Conservation (phyloP, 2,888 invertebrate species). For the Baccha elongata region DNA sequence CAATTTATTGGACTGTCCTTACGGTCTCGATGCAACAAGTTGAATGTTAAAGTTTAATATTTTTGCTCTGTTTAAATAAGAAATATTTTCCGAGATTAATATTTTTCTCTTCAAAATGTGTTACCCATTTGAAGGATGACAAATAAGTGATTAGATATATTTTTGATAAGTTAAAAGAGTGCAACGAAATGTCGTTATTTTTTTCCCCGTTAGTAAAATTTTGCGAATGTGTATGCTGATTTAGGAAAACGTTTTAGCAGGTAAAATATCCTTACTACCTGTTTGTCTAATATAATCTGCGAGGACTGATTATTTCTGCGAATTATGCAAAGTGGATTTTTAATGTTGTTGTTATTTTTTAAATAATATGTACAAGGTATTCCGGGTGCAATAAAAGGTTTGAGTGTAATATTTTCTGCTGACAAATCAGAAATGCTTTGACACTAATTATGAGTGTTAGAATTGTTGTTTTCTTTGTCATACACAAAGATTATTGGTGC, state of each 20-base stretch:
- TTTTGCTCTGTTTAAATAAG: conserved; percentile 1
- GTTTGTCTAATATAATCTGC: neutral
- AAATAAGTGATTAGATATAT: neutral
- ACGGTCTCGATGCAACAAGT: neutral
- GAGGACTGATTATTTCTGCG: conserved; percentile 16
- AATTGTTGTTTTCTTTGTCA: too few species aligned
- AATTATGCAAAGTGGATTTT: conserved; percentile 2
- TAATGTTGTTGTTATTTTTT: too few species aligned
- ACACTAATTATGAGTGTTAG: too few species aligned
- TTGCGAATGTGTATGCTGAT: conserved; percentile 11
- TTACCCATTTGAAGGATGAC: neutral
- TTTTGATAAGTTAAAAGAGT: neutral
- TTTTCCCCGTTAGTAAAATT: neutral
- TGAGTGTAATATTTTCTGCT: too few species aligned
- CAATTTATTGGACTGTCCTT: neutral
- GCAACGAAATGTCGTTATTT: neutral
- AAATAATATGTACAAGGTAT: too few species aligned
- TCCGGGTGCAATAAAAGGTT: too few species aligned
- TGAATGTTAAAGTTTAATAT: neutral
- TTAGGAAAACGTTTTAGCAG: neutral
- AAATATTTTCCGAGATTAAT: neutral
- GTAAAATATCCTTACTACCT: conserved; percentile 15
- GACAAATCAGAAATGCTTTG: too few species aligned
- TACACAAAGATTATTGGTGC: too few species aligned
- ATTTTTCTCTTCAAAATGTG: neutral